phyloP scores from a whole-genome alignment of 1,140 invertebrate genomes.

The Bombus sibiricus region DNA sequence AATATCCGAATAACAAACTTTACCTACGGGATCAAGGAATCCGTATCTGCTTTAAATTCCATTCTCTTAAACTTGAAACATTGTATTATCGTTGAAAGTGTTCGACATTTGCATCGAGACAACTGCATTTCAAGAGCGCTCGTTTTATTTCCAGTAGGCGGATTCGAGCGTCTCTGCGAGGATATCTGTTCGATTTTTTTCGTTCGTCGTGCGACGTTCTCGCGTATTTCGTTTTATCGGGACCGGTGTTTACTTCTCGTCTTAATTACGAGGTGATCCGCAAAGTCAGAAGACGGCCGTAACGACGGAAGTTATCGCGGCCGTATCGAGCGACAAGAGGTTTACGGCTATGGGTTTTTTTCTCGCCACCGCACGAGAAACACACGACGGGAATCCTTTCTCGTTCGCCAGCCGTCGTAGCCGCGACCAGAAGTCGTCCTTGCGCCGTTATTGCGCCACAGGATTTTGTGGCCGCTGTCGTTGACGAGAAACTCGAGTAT shows the following conservation, averaged over 20 bases:
- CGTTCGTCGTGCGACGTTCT: neutral
- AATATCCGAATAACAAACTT: neutral
- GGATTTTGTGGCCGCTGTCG: slow-evolving; percentile 30
- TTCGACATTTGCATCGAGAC: neutral
- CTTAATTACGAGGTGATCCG: slow-evolving; percentile 48
- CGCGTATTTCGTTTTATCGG: slow-evolving; percentile 26
- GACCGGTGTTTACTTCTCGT: slow-evolving; percentile 7
- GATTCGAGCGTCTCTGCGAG: neutral
- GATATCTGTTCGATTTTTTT: neutral
- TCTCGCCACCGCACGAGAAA: neutral
- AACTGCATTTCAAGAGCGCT: neutral
- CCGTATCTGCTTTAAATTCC: neutral
- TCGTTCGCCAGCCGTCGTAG: neutral
- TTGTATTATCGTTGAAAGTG: neutral
- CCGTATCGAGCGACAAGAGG: slow-evolving; percentile 37
- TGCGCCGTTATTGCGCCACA: slow-evolving; percentile 42
- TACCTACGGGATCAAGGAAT: neutral
- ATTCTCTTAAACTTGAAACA: neutral
- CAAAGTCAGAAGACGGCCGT: neutral
- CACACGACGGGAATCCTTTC: neutral
- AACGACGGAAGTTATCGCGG: slow-evolving; percentile 35
- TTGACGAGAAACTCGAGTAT: slow-evolving; percentile 30
- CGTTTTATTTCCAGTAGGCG: neutral
- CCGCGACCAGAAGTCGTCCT: slow-evolving; percentile 40
- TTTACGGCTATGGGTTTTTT: slow-evolving; percentile 43